Evolutionary conservation across 2,888 invertebrate species (phyloP).

Genomic region (Microchrysa polita): DNA sequence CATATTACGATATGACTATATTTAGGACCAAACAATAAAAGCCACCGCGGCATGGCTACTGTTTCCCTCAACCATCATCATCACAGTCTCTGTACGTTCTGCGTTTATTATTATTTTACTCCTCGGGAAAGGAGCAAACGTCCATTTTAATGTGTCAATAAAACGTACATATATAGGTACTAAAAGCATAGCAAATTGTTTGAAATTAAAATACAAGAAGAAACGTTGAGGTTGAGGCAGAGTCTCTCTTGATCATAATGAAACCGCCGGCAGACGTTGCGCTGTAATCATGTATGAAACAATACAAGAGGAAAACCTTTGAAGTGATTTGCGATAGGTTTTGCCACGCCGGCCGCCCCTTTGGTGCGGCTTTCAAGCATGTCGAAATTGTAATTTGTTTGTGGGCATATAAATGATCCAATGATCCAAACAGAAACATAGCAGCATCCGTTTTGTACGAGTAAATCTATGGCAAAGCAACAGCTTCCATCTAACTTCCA

Average conservation of each 20-base stretch:
- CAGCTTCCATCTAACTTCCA: not conserved
- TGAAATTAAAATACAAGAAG: constrained; percentile 49
- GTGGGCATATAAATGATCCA: too few species aligned
- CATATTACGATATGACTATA: constrained; percentile 35
- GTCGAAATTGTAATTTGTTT: too few species aligned
- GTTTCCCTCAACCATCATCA: too few species aligned
- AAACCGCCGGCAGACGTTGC: too few species aligned
- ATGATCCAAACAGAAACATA: not conserved
- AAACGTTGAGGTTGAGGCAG: constrained; percentile 15
- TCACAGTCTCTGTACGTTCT: not conserved
- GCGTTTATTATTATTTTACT: not conserved
- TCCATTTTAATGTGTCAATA: constrained; percentile 35
- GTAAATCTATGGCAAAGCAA: constrained; percentile 8
- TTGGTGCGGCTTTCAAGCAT: too few species aligned
- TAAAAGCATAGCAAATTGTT: constrained; percentile 46
- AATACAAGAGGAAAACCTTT: too few species aligned
- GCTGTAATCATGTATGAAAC: too few species aligned
- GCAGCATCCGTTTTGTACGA: not conserved
- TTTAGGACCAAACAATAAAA: constrained; percentile 29
- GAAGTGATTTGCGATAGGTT: too few species aligned
- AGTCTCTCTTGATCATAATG: too few species aligned
- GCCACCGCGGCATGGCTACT: constrained; percentile 20
- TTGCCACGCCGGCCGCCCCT: too few species aligned
- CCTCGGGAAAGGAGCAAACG: too few species aligned
- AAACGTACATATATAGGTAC: too few species aligned